phyloP scores from a whole-genome alignment of 2,113 vertebrate genomes.

The Silurus asotus region DNA sequence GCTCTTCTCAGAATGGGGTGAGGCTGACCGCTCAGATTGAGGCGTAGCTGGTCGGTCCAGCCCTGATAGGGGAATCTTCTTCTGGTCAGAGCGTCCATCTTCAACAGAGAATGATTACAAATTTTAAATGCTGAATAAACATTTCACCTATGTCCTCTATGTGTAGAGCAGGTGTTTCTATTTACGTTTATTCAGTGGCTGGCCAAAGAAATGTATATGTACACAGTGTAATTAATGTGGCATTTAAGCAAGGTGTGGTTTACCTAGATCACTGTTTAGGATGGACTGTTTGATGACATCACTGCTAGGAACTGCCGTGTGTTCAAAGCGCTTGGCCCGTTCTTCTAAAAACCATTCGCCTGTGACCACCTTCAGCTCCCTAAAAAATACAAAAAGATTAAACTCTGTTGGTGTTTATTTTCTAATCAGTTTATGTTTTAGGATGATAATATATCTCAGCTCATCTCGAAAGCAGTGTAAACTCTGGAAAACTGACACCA shows the following conservation, averaged over 20 bases:
- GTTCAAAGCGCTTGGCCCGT: constrained; percentile 88
- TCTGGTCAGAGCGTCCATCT: constrained; percentile 57
- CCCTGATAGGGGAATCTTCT: constrained; percentile 23
- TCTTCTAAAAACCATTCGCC: constrained; percentile 98
- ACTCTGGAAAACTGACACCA: background rate
- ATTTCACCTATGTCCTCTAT: background rate
- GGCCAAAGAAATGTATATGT: background rate
- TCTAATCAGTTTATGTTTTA: background rate
- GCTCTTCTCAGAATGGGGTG: constrained; percentile 65
- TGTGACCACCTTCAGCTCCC: constrained; percentile 87
- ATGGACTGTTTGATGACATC: constrained; percentile 90
- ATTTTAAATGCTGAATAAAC: background rate
- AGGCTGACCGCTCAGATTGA: constrained; percentile 60
- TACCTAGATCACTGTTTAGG: constrained; percentile 79
- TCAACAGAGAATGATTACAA: constrained; percentile 46
- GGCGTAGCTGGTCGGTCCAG: constrained; percentile 17
- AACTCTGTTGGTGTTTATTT: too few relatives aligned
- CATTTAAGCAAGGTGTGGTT: constrained; percentile 43
- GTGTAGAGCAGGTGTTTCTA: background rate
- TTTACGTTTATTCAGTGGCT: background rate
- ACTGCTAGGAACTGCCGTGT: constrained; percentile 71
- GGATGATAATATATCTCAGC: background rate
- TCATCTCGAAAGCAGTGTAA: background rate
- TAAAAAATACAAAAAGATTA: constrained; percentile 54
- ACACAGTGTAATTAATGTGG: background rate